Evolutionary conservation across 2,888 invertebrate genomes (phyloP), one percentile per base, ranked within the genome.

Genomic region (Diadromus collaris): DNA sequence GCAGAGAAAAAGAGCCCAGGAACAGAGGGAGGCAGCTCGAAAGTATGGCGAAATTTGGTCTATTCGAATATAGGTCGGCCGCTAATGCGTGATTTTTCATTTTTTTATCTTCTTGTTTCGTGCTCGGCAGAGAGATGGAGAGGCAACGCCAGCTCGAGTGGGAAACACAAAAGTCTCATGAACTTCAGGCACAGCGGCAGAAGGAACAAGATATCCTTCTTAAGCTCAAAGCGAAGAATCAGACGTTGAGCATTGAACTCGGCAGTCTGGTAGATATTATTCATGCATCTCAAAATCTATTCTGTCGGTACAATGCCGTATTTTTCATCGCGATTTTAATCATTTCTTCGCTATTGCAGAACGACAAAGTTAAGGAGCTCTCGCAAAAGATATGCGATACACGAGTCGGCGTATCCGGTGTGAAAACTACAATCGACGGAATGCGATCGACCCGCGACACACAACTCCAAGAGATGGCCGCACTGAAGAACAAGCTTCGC

Each of bases 401-500:
- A 0, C 93, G 96, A 21, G 95, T 96, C 6, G 96, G 96, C 2
- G 98, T 99, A 0, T 96, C 97, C 0, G 95, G 96, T 46, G 96
- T 97, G 2, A 99, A 99, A 91, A 94, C 96, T 0, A 96, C 97
- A n/a, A 99, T 99, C 76, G 99, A 99, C 89, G 96, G 96, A 0
- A 99, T 99, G 99, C 93, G 96, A 89, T 93, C 95, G 0, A 97
- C 97, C n/a, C 93, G 99, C 4, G 99, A 99, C 90, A 92, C 95
- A 0, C 97, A 97, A 84, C 95, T 99, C 93, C 93, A 95, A 4
- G 97, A 97, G 84, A 96, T 97, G 95, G 94, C 95, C 7, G 94
- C 95, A 75, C 92, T 97, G 1, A 98, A 97, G 89, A 94, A 95
- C 10, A 94, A 94, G 85, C 93, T 97, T 0, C 96, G 97, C 85